Evolutionary conservation across 2,113 vertebrate genomes (phyloP).

Genomic region (Thryonomys swinderianus): DNA sequence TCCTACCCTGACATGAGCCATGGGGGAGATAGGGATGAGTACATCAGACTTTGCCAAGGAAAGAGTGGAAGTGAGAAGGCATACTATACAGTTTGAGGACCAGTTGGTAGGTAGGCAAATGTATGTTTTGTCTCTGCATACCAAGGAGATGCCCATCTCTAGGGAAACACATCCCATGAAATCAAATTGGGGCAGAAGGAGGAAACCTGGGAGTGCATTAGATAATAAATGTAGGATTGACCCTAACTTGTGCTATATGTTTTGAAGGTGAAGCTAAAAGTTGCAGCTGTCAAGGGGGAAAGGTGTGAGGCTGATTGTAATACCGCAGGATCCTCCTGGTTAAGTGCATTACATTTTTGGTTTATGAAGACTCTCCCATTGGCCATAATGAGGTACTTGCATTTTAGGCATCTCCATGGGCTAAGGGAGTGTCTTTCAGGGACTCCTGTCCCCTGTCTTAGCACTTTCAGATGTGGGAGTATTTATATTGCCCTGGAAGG

Average conservation of each 20-base stretch:
- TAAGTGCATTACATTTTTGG: neutral
- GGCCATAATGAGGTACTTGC: neutral
- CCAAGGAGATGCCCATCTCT: neutral
- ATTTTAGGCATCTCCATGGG: neutral
- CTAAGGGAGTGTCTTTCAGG: neutral
- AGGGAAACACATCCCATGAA: neutral
- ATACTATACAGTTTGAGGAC: neutral
- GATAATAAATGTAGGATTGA: neutral
- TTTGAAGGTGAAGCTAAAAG: neutral
- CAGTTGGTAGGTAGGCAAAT: neutral
- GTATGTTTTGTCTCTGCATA: neutral
- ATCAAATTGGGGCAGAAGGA: neutral
- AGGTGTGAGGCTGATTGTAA: neutral
- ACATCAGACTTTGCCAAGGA: neutral
- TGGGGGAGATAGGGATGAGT: no score
- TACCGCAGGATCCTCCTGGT: neutral
- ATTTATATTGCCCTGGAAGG: neutral
- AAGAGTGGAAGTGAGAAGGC: neutral
- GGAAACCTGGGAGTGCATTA: neutral
- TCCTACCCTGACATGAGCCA: neutral
- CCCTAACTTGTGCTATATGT: neutral
- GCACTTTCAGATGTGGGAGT: neutral
- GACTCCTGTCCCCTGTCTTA: neutral
- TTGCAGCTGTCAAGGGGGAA: neutral
- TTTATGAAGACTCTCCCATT: neutral